Evolutionary conservation across 2,888 invertebrate genomes (phyloP), one percentile per base, ranked within the genome.

Genomic region (Euphydryas editha): DNA sequence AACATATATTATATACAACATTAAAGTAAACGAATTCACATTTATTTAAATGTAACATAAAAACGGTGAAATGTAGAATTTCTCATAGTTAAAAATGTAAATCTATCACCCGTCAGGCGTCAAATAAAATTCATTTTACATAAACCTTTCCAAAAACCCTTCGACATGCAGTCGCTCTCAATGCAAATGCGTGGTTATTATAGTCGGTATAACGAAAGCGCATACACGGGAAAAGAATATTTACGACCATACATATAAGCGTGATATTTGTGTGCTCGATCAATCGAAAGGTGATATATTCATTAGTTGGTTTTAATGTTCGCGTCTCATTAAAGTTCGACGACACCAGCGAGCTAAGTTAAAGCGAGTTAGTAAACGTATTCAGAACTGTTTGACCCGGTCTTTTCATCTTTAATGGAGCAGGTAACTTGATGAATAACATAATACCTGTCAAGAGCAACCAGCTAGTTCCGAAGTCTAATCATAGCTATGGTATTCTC

Each of bases 401-500:
- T 42, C 57, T 63, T 64, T 67, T 70, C 63, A 65, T 63, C 62
- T 61, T 67, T 68, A 70, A 72, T 68, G 62, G 66, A 66, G 59
- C 66, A 67, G 64, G 67, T 60, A 69, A 62, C 60, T 67, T 65
- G 51, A 70, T 70, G 68, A 70, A 70, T 67, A 65, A 62, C 65
- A 65, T 47, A 24, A 59, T 30, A 24, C 44, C n/a, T 46, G 44
- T 30, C 42, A 17, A 10, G 2, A n/a, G 24, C 24, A 24, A 46
- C 17, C 13, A 24, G 15, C 24, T 37, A 37, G 37, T 58, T 44
- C 20, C 37, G 37, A 56, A 51, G 24, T 51, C 49, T 24, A 24
- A 15, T 10, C 46, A 18, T 24, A 24, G 15, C n/a, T 6, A 51
- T 24, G 15, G 49, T 15, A 21, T 24, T 51, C 49, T 15, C 49